Evolutionary conservation across 2,888 invertebrate genomes (phyloP), one percentile per base, ranked within the genome.

Genomic region (Xanthorhoe designata): DNA sequence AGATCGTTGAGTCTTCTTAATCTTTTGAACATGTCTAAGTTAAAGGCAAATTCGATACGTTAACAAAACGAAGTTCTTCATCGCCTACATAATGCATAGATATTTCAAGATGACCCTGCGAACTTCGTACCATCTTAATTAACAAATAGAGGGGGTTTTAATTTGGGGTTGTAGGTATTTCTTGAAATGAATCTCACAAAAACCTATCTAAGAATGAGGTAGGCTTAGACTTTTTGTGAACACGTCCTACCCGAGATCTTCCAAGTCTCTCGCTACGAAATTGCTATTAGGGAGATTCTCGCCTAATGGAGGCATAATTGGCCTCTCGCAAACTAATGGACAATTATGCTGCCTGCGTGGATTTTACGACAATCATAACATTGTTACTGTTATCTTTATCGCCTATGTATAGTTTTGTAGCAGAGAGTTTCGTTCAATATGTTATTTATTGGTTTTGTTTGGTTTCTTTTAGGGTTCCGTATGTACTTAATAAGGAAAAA

Each of bases 261-360:
- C 59, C 67, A 64, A 68, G 68, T 61, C 68, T 68, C 64, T 66
- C 69, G 84, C 84, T 86, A 77, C 83, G 83, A 85, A 90, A 91
- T 91, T 90, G 91, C 92, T 87, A 89, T 90, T 91, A 90, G 84
- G 84, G 83, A 90, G 89, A 88, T 90, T 90, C 90, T 83, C 86
- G 88, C 81, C 84, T 92, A 92, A 93, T 92, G 89, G 91, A 86
- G 78, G 84, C 81, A 85, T 92, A 92, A 92, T 92, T 92, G 91
- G 89, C 87, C 86, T 87, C 89, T 89, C 89, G 88, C 85, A 85
- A 86, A 87, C 89, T 92, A 92, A 92, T 92, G 91, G 92, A 90
- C 91, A 90, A 92, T 92, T 92, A 89, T 81, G 80, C 78, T 82
- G 81, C 78, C 83, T 79, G 56, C 82, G 82, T 78, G 80, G 79